Evolutionary conservation across 1,140 invertebrate species (phyloP).

Genomic region (Diachasmimorpha longicaudata): DNA sequence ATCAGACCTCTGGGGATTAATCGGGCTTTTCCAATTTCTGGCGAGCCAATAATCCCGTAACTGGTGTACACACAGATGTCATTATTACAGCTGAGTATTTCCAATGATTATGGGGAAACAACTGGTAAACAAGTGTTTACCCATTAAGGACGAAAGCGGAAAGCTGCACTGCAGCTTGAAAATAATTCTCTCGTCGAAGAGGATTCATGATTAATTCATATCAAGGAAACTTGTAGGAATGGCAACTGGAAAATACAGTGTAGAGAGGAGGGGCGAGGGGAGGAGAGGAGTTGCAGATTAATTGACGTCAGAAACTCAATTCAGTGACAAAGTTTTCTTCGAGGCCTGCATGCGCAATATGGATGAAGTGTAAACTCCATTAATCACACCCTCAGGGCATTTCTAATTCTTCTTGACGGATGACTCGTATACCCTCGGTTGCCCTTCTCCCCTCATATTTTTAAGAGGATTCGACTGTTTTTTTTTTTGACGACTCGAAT

Average conservation of each 20-base stretch:
- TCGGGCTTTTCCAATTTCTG: background rate
- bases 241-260: background rate
- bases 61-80: background rate
- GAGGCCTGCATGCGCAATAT: background rate
- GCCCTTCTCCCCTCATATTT: background rate
- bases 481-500: no score
- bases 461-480: no score
- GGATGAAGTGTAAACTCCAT: background rate
- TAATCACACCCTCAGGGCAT: background rate
- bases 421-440: background rate
- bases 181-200: background rate
- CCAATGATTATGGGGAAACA: background rate
- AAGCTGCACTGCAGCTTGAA: background rate
- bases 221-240: background rate
- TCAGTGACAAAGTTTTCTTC: background rate
- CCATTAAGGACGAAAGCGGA: background rate
- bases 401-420: background rate
- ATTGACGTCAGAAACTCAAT: constrained; percentile 1
- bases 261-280: no score
- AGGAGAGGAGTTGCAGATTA: background rate
- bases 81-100: background rate
- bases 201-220: constrained; percentile 1
- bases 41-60: background rate
- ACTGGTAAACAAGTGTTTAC: background rate
- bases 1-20: no score